A percentile compares a stretch with the other conserved stretches of the same genome.
phyloP scores from a whole-genome alignment of 2,113 vertebrate species.

The Anolis carolinensis region DNA sequence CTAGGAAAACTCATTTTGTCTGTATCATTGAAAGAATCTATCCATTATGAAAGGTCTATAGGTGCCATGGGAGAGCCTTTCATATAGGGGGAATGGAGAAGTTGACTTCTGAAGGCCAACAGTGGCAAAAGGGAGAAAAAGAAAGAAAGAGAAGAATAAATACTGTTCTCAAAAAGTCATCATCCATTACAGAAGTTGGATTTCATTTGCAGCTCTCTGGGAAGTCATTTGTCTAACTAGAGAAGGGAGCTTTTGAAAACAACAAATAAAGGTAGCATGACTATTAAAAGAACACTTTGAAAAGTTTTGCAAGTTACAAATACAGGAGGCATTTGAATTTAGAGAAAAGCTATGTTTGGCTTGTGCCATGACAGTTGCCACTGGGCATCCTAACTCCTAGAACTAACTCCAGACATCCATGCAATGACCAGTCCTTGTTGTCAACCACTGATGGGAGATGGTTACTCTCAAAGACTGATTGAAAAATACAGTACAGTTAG shows the following conservation, averaged over 20 bases:
- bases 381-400: not conserved
- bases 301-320: slow-evolving; percentile 54
- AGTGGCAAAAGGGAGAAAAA: not conserved
- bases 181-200: slow-evolving; percentile 29
- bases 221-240: not conserved
- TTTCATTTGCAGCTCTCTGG: slow-evolving; percentile 44
- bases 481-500: not conserved
- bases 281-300: slow-evolving; percentile 47
- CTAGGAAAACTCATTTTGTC: slow-evolving; percentile 64
- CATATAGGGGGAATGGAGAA: slow-evolving; percentile 67
- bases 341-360: not conserved
- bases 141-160: slow-evolving; percentile 41
- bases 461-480: not conserved
- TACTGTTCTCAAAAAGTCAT: slow-evolving; percentile 31
- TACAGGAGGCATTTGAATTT: slow-evolving; percentile 49
- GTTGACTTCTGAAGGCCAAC: slow-evolving; percentile 70
- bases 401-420: not conserved
- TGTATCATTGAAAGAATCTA: slow-evolving; percentile 54
- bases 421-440: too few species aligned
- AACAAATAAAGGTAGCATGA: not conserved
- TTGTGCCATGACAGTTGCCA: not conserved
- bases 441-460: not conserved
- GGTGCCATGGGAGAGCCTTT: slow-evolving; percentile 63
- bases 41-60: slow-evolving; percentile 59
- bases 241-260: slow-evolving; percentile 47